phyloP scores from a whole-genome alignment of 2,888 invertebrate genomes.

The Synanthedon vespiformis region DNA sequence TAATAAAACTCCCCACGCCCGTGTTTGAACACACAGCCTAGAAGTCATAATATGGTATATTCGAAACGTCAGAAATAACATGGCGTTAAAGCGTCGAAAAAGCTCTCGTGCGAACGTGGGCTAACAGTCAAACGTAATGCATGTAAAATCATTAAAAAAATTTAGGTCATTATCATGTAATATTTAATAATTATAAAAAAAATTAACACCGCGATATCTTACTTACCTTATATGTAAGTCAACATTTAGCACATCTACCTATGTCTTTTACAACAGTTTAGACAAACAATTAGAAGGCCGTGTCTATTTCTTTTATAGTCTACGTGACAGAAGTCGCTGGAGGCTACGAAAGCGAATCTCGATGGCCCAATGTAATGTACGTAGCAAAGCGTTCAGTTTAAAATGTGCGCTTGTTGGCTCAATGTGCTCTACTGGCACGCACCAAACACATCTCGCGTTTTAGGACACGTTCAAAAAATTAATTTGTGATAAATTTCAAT shows the following conservation, averaged over 20 bases:
- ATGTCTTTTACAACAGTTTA: constrained; percentile 5
- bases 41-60: too few relatives aligned
- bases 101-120: too few relatives aligned
- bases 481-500: background rate
- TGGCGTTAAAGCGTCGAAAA: too few relatives aligned
- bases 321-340: constrained; percentile 30
- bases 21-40: too few relatives aligned
- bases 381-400: constrained; percentile 47
- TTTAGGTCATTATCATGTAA: too few relatives aligned
- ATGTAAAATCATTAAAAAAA: too few relatives aligned
- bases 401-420: constrained; percentile 49
- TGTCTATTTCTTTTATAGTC: constrained; percentile 45
- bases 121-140: too few relatives aligned
- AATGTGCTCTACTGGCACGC: constrained; percentile 44
- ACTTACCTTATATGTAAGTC: too few relatives aligned
- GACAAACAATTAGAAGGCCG: constrained; percentile 20
- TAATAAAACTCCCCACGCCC: too few relatives aligned
- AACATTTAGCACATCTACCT: background rate
- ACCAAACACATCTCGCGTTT: constrained; percentile 7
- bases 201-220: too few relatives aligned
- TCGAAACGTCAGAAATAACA: too few relatives aligned
- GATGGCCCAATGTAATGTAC: constrained; percentile 46
- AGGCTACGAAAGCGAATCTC: constrained; percentile 61
- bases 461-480: background rate
- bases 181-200: too few relatives aligned